phyloP scores from a whole-genome alignment of 2,888 invertebrate genomes.

The Sphaerophoria taeniata region DNA sequence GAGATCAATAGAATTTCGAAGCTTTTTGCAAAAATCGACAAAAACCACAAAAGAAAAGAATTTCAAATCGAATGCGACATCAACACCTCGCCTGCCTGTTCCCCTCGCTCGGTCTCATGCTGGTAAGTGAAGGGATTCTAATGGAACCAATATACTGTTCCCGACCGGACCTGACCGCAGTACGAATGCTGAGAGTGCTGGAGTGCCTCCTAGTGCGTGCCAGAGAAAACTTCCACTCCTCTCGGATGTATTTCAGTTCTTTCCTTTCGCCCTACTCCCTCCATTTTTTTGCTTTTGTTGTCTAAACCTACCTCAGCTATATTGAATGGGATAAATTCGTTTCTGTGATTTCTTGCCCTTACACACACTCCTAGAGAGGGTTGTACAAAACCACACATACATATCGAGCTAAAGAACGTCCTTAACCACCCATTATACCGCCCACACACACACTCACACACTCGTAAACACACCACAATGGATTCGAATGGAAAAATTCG shows the following conservation, averaged over 20 bases:
- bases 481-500: conserved; percentile 67
- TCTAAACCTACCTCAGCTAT: conserved; percentile 43
- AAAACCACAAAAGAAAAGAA: conserved; percentile 52
- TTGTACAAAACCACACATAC: conserved; percentile 20
- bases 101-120: not conserved
- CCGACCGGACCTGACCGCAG: conserved; percentile 14
- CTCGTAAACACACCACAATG: conserved; percentile 5
- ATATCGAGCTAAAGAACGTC: conserved; percentile 1
- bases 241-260: conserved; percentile 60
- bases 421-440: conserved; percentile 1
- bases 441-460: not conserved
- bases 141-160: conserved; percentile 65
- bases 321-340: conserved; percentile 72
- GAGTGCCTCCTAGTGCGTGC: conserved; percentile 49
- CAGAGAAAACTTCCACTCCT: conserved; percentile 21
- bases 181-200: too few relatives aligned
- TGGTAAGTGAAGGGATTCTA: conserved; percentile 59
- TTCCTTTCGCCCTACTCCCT: not conserved
- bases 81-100: conserved; percentile 38
- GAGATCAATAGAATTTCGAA: conserved; percentile 23
- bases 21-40: not conserved
- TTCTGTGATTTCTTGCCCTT: conserved; percentile 69
- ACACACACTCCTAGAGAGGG: conserved; percentile 8
- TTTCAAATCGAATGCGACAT: conserved; percentile 71
- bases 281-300: not conserved